A percentile compares a stretch with the other conserved stretches of the same genome.
Evolutionary conservation across 2,113 vertebrate genomes (phyloP).

Genomic region (Ptychochromis oligacanthus): DNA sequence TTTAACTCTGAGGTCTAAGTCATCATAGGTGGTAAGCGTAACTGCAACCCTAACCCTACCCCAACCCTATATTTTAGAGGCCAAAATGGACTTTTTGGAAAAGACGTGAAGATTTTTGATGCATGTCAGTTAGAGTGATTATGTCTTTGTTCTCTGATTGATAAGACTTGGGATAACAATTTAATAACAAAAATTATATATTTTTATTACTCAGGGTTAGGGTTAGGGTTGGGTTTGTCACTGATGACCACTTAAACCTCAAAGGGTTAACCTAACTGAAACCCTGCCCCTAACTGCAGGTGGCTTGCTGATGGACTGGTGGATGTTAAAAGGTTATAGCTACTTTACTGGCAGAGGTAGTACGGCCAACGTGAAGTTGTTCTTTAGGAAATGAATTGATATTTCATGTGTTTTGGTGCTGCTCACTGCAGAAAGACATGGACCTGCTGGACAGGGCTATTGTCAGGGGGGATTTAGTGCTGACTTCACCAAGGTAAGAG

Average conservation of each 20-base stretch:
- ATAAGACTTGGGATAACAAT: background rate
- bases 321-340: background rate
- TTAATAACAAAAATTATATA: background rate
- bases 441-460: slow-evolving; percentile 86
- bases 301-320: too few relatives aligned
- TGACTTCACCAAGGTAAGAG: slow-evolving; percentile 89
- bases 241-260: accelerated
- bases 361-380: background rate
- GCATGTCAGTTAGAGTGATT: background rate
- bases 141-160: background rate
- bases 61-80: accelerated
- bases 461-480: slow-evolving; percentile 93
- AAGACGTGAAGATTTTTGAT: background rate
- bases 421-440: slow-evolving; percentile 69
- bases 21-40: accelerated
- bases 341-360: background rate
- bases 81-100: background rate
- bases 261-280: background rate
- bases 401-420: slow-evolving; percentile 24
- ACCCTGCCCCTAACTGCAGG: background rate
- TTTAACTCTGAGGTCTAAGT: background rate
- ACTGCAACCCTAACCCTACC: accelerated
- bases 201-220: background rate
- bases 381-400: background rate
- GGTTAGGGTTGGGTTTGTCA: too few relatives aligned